Conservation (phyloP, 2,888 invertebrate genomes). For the Pecten maximus region DNA sequence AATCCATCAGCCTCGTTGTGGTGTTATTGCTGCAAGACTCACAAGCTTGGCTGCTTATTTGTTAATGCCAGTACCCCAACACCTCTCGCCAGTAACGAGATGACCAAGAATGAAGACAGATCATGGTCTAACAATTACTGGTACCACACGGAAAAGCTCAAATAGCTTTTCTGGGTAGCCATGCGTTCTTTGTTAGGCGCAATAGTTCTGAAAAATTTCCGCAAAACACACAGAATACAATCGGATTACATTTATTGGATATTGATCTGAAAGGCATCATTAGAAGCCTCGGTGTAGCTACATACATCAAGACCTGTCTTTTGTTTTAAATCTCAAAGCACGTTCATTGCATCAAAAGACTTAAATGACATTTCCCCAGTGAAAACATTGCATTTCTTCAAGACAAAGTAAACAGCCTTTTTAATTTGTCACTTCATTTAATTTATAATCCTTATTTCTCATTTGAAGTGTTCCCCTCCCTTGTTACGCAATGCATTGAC, state of each 20-base stretch:
- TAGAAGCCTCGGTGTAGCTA: neutral
- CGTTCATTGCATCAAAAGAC: neutral
- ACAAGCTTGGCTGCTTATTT: constrained; percentile 20
- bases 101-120: constrained; percentile 26
- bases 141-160: neutral
- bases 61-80: neutral
- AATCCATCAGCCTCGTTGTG: constrained; percentile 12
- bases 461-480: neutral
- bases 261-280: neutral
- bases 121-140: neutral
- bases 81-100: constrained; percentile 33
- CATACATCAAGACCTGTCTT: constrained; percentile 17
- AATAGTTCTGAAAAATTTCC: neutral
- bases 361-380: neutral
- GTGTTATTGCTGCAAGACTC: neutral
- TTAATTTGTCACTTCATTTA: neutral
- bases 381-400: neutral
- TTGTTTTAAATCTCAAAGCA: constrained; percentile 13
- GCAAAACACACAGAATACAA: neutral
- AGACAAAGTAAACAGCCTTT: neutral
- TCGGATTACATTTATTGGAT: neutral
- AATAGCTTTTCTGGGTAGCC: neutral
- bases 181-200: neutral
- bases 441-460: neutral
- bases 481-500: neutral